Evolutionary conservation across 2,888 invertebrate genomes (phyloP).

Genomic region (Phyllotreta cruciferae): DNA sequence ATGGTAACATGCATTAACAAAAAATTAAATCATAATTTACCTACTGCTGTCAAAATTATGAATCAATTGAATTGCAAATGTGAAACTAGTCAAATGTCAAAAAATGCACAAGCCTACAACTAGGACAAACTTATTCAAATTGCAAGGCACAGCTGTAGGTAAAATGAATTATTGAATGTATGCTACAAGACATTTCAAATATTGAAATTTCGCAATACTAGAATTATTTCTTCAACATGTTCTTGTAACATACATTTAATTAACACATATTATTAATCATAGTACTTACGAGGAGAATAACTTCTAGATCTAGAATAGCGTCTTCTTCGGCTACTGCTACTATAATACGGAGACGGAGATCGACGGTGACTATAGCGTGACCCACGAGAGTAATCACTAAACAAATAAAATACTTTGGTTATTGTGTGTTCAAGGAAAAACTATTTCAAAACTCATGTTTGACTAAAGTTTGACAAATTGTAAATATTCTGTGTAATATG

Average conservation of each 20-base stretch:
- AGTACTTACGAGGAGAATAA: conserved; percentile 54
- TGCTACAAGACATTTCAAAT: not conserved
- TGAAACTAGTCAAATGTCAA: conserved; percentile 1
- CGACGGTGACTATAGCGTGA: conserved; percentile 49
- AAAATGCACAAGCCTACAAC: conserved; percentile 11
- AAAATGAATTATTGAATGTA: not conserved
- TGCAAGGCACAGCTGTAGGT: not conserved
- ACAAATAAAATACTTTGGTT: not conserved
- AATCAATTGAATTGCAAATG: too few species aligned
- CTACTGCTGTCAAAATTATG: too few species aligned
- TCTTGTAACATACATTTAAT: not conserved
- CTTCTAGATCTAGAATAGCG: conserved; percentile 54
- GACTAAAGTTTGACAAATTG: not conserved
- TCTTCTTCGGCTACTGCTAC: conserved; percentile 45
- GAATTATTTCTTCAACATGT: not conserved
- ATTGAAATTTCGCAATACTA: not conserved
- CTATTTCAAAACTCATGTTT: not conserved
- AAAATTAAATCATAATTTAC: too few species aligned
- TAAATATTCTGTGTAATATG: too few species aligned
- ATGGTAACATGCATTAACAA: too few species aligned
- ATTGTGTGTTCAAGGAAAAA: not conserved
- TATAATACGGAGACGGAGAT: conserved; percentile 52
- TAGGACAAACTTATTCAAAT: not conserved
- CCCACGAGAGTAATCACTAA: conserved; percentile 49
- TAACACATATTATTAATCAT: conserved; percentile 14